Evolutionary conservation across 2,113 vertebrate species (phyloP), one percentile per base, ranked within the genome.

Genomic region (Raja brachyura): DNA sequence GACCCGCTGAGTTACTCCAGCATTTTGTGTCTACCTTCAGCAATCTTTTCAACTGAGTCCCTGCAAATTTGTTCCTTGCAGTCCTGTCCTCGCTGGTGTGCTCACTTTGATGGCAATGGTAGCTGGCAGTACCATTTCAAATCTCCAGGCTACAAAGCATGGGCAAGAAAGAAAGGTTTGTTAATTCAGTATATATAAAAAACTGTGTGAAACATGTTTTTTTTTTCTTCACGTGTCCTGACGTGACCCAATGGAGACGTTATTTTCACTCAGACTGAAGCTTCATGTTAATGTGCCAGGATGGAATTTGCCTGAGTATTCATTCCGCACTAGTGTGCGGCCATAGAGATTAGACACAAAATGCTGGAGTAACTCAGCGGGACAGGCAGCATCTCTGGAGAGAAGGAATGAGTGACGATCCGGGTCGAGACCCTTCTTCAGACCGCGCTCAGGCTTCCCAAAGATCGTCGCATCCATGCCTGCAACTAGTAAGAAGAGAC

Each of bases 401-500:
- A 48, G 39, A 48, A 48, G 39, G 39, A 48, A 48, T 48, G 39
- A 48, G 39, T 48, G 39, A 48, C 39, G 39, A 48, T 48, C 3
- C 39, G 39, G 39, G 39, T 48, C 39, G 39, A 48, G 39, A 48
- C 39, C n/a, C n/a, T n/a, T n/a, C n/a, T n/a, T n/a, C n/a, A n/a
- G n/a, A n/a, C n/a, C n/a, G 48, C 59, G 54, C 81, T 59, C 54
- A 8, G 54, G 54, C 48, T 85, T 39, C 20, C 25, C 25, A 11
- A 25, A 54, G 83, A 86, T 56, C 10, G 28, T 22, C 3, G 88
- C 59, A 28, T 39, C 56, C 93, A 97, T 97, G 97, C 96, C 96
- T 22, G 93, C 94, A 56, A 96, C 95, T 93, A 95, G 96, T 93
- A 95, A 95, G 94, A 95, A 95, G 93, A 95, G 95, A 94, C 93